Conservation (phyloP, 2,888 invertebrate species). For the Timema podura region DNA sequence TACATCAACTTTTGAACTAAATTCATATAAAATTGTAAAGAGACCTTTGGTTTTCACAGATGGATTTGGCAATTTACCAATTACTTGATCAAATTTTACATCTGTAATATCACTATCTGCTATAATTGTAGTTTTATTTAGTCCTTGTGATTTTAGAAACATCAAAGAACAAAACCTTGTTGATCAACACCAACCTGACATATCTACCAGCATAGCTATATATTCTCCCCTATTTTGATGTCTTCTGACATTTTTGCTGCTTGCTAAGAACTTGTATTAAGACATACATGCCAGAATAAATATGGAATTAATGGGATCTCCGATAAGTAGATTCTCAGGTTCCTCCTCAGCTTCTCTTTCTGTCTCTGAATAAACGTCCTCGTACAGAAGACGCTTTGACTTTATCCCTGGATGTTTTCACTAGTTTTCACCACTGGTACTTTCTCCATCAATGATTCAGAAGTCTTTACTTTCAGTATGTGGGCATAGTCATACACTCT, state of each 20-base stretch:
- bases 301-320: neutral
- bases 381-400: neutral
- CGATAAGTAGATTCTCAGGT: neutral
- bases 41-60: neutral
- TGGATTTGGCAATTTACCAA: conserved; percentile 6
- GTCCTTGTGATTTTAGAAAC: conserved; percentile 1
- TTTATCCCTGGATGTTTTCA: too few relatives aligned
- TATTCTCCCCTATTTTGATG: neutral
- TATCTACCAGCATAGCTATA: conserved; percentile 1
- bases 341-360: neutral
- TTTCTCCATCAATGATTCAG: too few relatives aligned
- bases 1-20: neutral
- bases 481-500: neutral
- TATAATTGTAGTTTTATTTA: neutral
- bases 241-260: neutral
- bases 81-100: conserved; percentile 2
- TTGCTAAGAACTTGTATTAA: conserved; percentile 5
- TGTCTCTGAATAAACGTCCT: neutral
- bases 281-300: conserved; percentile 1
- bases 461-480: neutral
- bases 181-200: too few relatives aligned
- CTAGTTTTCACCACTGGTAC: too few relatives aligned
- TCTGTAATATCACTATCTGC: neutral
- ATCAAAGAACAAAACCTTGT: neutral
- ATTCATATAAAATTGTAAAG: neutral